Conservation (phyloP, 2,888 invertebrate genomes). For the Oxyteleia sp. region DNA sequence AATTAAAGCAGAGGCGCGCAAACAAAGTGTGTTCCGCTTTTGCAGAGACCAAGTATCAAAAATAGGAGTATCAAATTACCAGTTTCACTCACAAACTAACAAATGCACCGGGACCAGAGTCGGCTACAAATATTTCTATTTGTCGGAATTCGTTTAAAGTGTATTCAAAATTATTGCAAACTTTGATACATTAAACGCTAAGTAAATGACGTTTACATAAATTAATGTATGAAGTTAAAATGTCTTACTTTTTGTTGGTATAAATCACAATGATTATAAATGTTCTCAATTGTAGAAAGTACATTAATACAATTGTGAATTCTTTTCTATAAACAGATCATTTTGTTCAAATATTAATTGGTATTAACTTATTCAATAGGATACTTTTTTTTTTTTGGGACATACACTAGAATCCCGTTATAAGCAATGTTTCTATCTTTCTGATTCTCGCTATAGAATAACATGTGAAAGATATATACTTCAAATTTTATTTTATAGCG, state of each 20-base stretch:
- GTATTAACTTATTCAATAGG: too few relatives aligned
- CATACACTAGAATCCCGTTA: too few relatives aligned
- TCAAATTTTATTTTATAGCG: too few relatives aligned
- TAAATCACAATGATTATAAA: conserved; percentile 9
- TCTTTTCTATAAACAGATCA: too few relatives aligned
- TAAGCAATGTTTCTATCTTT: too few relatives aligned
- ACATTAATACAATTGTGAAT: not conserved
- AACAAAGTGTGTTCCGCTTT: not conserved
- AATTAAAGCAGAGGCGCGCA: not conserved
- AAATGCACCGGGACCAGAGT: conserved; percentile 50
- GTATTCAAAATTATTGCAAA: conserved; percentile 22
- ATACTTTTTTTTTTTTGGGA: too few relatives aligned
- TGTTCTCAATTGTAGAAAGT: not conserved
- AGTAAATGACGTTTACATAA: conserved; percentile 28
- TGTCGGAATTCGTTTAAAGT: conserved; percentile 22
- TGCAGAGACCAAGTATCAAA: conserved; percentile 12
- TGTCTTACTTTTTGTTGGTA: conserved; percentile 8
- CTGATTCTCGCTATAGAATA: too few relatives aligned
- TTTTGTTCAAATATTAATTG: not conserved
- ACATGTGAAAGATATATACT: too few relatives aligned
- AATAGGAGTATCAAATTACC: too few relatives aligned
- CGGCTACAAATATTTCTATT: conserved; percentile 38
- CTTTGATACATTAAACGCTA: conserved; percentile 22
- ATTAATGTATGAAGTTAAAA: conserved; percentile 22
- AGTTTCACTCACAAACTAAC: conserved; percentile 30